phyloP scores from a whole-genome alignment of 2,888 invertebrate species.

The Ditula angustiorana region DNA sequence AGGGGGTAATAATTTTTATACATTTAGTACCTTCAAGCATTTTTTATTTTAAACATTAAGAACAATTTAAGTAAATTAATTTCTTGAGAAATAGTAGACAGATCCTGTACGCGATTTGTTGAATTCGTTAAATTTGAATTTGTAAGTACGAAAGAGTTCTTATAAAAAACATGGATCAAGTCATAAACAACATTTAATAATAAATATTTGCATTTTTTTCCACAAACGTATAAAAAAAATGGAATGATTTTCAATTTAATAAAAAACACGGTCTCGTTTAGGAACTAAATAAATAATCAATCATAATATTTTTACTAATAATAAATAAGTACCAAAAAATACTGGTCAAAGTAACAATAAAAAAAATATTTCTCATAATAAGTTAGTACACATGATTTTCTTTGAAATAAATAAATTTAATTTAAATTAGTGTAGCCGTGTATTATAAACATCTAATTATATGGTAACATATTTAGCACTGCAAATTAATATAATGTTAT shows the following conservation, averaged over 20 bases:
- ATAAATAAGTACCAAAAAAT: constrained; percentile 37
- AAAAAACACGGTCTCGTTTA: not conserved
- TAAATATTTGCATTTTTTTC: not conserved
- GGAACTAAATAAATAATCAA: not conserved
- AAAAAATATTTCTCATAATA: constrained; percentile 22
- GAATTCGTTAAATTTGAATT: not conserved
- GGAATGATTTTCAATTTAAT: constrained; percentile 1
- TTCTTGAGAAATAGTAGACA: not conserved
- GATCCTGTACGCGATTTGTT: not conserved
- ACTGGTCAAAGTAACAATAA: constrained; percentile 33
- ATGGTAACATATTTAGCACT: constrained; percentile 34
- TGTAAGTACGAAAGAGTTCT: no score
- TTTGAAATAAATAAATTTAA: constrained; percentile 15
- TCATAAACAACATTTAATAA: not conserved
- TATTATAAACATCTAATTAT: constrained; percentile 30
- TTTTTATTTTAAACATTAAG: constrained; percentile 4
- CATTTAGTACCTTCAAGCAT: constrained; percentile 5
- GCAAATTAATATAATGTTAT: constrained; percentile 8
- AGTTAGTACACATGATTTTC: constrained; percentile 11
- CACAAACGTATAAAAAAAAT: not conserved
- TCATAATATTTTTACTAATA: constrained; percentile 9
- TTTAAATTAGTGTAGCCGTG: constrained; percentile 15
- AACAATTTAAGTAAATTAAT: not conserved
- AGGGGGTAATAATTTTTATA: constrained; percentile 4
- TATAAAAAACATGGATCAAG: no score